Conservation (phyloP, 1,140 invertebrate genomes). For the Proales similis region DNA sequence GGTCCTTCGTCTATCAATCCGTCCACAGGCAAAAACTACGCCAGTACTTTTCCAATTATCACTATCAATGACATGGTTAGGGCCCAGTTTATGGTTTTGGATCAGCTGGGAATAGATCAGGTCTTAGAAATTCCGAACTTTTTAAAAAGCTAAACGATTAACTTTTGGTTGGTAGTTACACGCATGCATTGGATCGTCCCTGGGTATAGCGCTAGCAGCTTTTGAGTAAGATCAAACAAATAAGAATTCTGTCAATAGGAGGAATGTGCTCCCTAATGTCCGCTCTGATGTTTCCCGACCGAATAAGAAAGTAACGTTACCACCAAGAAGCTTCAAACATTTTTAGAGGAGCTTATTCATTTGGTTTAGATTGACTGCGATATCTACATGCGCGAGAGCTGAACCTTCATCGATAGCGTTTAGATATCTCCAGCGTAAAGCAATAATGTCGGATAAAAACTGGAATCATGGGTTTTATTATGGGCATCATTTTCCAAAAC, state of each 20-base stretch:
- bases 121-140: too few relatives aligned
- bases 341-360: not conserved
- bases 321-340: not conserved
- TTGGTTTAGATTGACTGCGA: constrained; percentile 44
- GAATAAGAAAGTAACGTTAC: constrained; percentile 47
- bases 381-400: constrained; percentile 49
- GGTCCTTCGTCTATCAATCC: constrained; percentile 50
- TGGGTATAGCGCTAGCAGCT: constrained; percentile 41
- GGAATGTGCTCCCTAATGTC: constrained; percentile 50
- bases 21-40: constrained; percentile 48
- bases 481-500: constrained; percentile 44
- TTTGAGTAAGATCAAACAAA: too few relatives aligned
- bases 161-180: constrained; percentile 42
- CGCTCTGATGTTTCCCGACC: constrained; percentile 45
- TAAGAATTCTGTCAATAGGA: constrained; percentile 40
- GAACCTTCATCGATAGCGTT: constrained; percentile 52
- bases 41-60: constrained; percentile 49
- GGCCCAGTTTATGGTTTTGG: constrained; percentile 48
- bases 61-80: constrained; percentile 49
- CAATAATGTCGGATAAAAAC: constrained; percentile 51
- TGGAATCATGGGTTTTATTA: constrained; percentile 55
- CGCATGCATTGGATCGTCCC: constrained; percentile 47
- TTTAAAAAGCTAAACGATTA: not conserved
- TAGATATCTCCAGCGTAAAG: constrained; percentile 51
- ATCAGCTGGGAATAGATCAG: constrained; percentile 50